A percentile compares a stretch with the other conserved stretches of the same genome.
These are phyloP conservation scores for Grammomys surdaster DNA, from an alignment of 2,113 vertebrate species.

Conservation along the genomic window DNA sequence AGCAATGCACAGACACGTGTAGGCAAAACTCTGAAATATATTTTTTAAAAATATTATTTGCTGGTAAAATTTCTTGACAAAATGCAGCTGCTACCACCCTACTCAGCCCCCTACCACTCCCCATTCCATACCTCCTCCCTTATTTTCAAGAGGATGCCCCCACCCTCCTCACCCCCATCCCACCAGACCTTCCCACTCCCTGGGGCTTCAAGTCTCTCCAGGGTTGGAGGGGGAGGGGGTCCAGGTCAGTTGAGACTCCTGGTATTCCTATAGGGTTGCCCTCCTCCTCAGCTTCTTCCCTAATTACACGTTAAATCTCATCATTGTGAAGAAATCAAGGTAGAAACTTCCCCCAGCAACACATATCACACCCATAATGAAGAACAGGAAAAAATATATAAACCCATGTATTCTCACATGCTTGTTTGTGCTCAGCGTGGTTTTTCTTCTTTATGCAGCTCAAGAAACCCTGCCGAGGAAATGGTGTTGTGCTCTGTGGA, in stretches of 20 bases:
- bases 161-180: too few species aligned
- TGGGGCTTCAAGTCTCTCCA: too few species aligned
- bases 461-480: background rate
- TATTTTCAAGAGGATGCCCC: too few species aligned
- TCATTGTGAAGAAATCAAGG: background rate
- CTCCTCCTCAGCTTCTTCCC: too few species aligned
- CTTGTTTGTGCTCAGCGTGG: background rate
- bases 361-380: background rate
- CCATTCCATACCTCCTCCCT: too few species aligned
- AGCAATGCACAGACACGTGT: background rate
- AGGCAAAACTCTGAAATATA: background rate
- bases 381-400: background rate
- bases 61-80: background rate
- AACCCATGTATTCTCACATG: background rate
- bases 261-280: too few species aligned
- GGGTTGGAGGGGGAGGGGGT: too few species aligned
- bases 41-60: background rate
- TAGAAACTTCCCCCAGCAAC: background rate
- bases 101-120: too few species aligned
- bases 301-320: background rate
- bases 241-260: too few species aligned
- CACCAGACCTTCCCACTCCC: too few species aligned
- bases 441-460: background rate
- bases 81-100: background rate
- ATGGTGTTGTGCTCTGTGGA: background rate